Conservation (phyloP, 2,797 vertebrate genomes). For the Platyrinchus mystaceus region DNA sequence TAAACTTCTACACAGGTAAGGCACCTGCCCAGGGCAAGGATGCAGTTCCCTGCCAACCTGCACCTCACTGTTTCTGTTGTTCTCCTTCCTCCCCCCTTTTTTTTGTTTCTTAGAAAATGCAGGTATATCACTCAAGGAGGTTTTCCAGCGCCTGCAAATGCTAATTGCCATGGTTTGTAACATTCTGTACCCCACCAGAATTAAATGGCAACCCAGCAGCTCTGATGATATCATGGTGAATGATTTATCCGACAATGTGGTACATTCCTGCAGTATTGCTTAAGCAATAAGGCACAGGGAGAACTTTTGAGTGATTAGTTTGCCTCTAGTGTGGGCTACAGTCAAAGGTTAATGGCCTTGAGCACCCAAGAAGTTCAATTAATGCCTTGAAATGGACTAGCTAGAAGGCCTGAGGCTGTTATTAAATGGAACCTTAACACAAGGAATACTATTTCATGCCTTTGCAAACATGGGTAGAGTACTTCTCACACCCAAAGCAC, state of each 20-base stretch:
- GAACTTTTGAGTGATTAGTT: not conserved
- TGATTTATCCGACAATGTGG: conserved; percentile 31
- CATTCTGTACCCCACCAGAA: conserved; percentile 29
- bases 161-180: conserved; percentile 45
- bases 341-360: conserved; percentile 44
- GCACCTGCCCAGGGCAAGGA: not conserved
- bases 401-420: conserved; percentile 29
- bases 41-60: not conserved
- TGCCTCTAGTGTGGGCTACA: conserved; percentile 10
- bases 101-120: not conserved
- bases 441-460: conserved; percentile 26
- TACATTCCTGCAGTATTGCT: conserved; percentile 16
- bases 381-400: conserved; percentile 53
- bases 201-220: conserved; percentile 22
- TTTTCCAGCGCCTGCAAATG: conserved; percentile 21
- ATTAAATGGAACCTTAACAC: conserved; percentile 48
- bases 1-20: not conserved
- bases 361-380: conserved; percentile 54
- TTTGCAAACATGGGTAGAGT: not conserved
- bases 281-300: conserved; percentile 14
- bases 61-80: not conserved
- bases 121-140: not conserved
- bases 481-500: not conserved
- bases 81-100: not conserved
- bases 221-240: conserved; percentile 34